Evolutionary conservation across 2,888 invertebrate species (phyloP).

Genomic region (Drosophila greeni): DNA sequence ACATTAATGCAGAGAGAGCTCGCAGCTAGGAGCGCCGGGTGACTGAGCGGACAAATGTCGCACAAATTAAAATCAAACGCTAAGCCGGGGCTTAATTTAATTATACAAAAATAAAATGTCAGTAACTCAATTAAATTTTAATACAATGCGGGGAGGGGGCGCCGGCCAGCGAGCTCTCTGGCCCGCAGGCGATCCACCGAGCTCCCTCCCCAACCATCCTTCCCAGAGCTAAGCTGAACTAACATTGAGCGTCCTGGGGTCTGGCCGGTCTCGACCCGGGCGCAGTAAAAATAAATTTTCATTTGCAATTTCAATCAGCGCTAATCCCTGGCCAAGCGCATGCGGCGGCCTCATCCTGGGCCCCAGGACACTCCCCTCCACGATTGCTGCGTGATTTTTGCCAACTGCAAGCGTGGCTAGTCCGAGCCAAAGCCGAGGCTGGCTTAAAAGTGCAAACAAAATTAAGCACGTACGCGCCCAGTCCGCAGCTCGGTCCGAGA

Average conservation of each 20-base stretch:
- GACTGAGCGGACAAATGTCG: slow-evolving; percentile 63
- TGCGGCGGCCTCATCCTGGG: slow-evolving; percentile 55
- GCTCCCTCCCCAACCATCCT: background rate
- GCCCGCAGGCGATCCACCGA: slow-evolving; percentile 28
- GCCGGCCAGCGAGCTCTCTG: slow-evolving; percentile 4
- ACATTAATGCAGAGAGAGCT: slow-evolving; percentile 42
- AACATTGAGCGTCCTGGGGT: slow-evolving; percentile 49
- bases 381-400: slow-evolving; percentile 69
- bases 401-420: slow-evolving; percentile 66
- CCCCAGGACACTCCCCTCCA: slow-evolving; percentile 21
- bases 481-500: slow-evolving; percentile 60
- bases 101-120: slow-evolving; percentile 78
- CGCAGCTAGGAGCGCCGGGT: slow-evolving; percentile 1
- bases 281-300: slow-evolving; percentile 77
- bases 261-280: slow-evolving; percentile 33
- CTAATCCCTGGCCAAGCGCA: slow-evolving; percentile 76
- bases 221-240: slow-evolving; percentile 59
- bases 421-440: slow-evolving; percentile 45
- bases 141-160: slow-evolving; percentile 61
- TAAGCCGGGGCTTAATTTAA: slow-evolving; percentile 77
- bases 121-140: slow-evolving; percentile 78
- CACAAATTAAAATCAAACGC: slow-evolving; percentile 78
- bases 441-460: slow-evolving; percentile 75
- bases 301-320: slow-evolving; percentile 79
- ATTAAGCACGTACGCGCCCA: slow-evolving; percentile 70